Percentiles rank a stretch among this genome's conserved stretches.
Evolutionary conservation across 2,888 invertebrate genomes (phyloP).

Genomic region (Hoplodrina ambigua): DNA sequence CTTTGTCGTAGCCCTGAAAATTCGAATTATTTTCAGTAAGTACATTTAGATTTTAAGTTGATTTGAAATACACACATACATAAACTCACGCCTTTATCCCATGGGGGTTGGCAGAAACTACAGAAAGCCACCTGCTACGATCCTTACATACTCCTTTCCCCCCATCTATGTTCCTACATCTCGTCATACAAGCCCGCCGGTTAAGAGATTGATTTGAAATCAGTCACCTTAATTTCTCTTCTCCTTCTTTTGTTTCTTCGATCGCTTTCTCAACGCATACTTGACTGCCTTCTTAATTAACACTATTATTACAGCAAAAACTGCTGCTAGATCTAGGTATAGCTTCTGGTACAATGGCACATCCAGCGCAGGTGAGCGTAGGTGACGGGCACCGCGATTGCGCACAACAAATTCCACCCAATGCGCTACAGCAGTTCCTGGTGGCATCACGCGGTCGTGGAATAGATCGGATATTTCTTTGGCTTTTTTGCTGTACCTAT

Average conservation of each 20-base stretch:
- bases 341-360: conserved; percentile 79
- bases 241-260: conserved; percentile 30
- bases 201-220: too few species aligned
- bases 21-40: too few species aligned
- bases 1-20: too few species aligned
- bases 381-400: conserved; percentile 90
- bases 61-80: too few species aligned
- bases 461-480: conserved; percentile 74
- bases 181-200: too few species aligned
- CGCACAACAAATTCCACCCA: conserved; percentile 92
- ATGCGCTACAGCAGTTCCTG: conserved; percentile 91
- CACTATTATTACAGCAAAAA: conserved; percentile 50
- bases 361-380: conserved; percentile 75
- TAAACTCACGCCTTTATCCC: too few species aligned
- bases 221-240: conserved; percentile 31
- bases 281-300: conserved; percentile 22
- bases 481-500: conserved; percentile 73
- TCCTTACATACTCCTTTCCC: too few species aligned
- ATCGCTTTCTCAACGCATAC: conserved; percentile 18
- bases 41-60: too few species aligned
- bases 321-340: conserved; percentile 70
- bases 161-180: too few species aligned
- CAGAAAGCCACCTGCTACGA: too few species aligned
- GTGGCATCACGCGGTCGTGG: conserved; percentile 87
- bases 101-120: too few species aligned